Conservation (phyloP, 2,113 vertebrate genomes). For the Planiliza haematocheilus region DNA sequence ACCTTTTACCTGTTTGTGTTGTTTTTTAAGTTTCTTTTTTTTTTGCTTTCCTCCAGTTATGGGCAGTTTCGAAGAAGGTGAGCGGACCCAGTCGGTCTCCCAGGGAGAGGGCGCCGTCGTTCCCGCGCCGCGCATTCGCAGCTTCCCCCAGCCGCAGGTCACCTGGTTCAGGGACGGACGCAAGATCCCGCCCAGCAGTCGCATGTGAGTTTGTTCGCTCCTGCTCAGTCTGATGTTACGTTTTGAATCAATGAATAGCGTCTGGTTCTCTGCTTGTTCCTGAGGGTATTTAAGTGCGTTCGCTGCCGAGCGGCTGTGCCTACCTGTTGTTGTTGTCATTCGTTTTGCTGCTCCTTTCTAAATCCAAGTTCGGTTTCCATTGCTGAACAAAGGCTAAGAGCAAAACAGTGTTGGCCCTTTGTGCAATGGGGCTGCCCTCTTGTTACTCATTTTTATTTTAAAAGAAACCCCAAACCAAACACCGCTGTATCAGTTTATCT, state of each 20-base stretch:
- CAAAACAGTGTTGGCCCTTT: conserved; percentile 24
- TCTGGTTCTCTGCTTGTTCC: background rate
- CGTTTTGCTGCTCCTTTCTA: no score
- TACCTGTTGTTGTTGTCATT: no score
- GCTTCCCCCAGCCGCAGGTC: conserved; percentile 96
- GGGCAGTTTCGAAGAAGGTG: conserved; percentile 94
- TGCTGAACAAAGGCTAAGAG: conserved; percentile 14
- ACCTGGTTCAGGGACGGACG: conserved; percentile 97
- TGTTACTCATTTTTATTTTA: conserved; percentile 3
- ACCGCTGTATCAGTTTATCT: conserved; percentile 21
- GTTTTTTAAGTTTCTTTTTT: background rate
- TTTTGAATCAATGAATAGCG: conserved; percentile 13
- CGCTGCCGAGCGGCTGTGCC: background rate
- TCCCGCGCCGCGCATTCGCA: conserved; percentile 89
- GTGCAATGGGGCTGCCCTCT: conserved; percentile 28
- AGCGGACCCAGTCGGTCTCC: conserved; percentile 88
- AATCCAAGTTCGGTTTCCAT: no score
- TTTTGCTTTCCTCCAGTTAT: conserved; percentile 84
- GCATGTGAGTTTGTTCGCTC: conserved; percentile 88
- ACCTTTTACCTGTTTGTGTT: background rate
- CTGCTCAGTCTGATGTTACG: background rate
- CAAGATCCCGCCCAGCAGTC: conserved; percentile 96
- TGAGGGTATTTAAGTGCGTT: conserved; percentile 11
- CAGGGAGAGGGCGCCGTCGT: conserved; percentile 94
- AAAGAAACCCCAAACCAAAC: background rate